Evolutionary conservation across 2,113 vertebrate genomes (phyloP), one percentile per base, ranked within the genome.

Genomic region (Cranoglanis bouderius): DNA sequence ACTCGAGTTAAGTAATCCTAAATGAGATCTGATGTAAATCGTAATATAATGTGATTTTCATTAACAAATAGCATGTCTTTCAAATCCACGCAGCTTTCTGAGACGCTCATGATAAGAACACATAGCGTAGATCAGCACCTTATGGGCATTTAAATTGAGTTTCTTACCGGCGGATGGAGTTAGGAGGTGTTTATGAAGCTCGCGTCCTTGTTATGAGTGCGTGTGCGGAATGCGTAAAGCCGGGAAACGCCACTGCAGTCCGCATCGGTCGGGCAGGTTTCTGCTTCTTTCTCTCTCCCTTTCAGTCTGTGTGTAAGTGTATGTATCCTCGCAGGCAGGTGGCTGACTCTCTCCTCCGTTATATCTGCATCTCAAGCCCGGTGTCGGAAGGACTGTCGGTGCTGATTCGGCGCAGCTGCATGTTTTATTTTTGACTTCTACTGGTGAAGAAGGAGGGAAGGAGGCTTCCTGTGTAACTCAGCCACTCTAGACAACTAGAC

Each of bases 231-330:
- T 84, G 90, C 88, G 85, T 84, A 57, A 57, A 51, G 21, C 86
- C 83, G 51, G 87, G n/a, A 65, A 63, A 49, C 65, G 86, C 90
- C 83, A 88, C 90, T 89, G 91, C 90, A 92, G 89, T 89, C 89
- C 89, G 89, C 91, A 78, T 90, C 83, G 84, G 70, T 75, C 80
- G 70, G 78, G 10, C 82, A 49, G 29, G 18, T 43, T 29, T 43
- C 81, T 83, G 26, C 35, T 61, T 40, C 53, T 82, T 12, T 53
- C 81, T 61, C 32, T 80, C 26, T 51, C 6, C 35, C 49, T 53
- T 1, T 53, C 29, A 14, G 0, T 21, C 5, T 35, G 6, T 81
- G 18, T 53, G 24, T 87, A 57, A 26, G 40, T 65, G 65, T 75
- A 12, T 49, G 43, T 75, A 18, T 86, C 38, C 51, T 43, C 38